Base-by-base conservation (phyloP, 2,113 vertebrate genomes). In the Pomatorhinus ruficollis region DNA sequence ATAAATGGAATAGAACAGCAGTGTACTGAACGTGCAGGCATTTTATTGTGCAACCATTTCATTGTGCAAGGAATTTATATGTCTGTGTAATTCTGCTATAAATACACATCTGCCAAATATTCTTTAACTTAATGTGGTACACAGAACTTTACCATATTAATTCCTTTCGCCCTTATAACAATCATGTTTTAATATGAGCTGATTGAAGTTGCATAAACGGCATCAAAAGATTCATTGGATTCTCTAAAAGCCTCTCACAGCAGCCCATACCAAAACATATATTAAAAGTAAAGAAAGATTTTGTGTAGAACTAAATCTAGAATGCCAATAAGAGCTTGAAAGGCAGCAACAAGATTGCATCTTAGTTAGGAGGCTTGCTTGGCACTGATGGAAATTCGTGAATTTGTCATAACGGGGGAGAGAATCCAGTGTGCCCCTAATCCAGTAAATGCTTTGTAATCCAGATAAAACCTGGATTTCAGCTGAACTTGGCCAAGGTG, bases 221-320 rank as follows among this genome's bases (percentile, higher is more conserved):
- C 60, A 95, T 57, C 71, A 90, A 89, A 97, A 97, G 93, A 98
- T 97, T 97, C 93, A 97, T 91, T 93, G 82, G 74, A 42, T 93
- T 91, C 87, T 89, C 97, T 97, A 98, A 98, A 97, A 98, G 97
- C 86, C 97, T 98, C 89, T 98, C 96, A 95, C 82, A 97, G 78
- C 90, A 90, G 96, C 69, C 59, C 89, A 77, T 79, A 78, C 23
- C 93, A 83, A 93, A 90, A 90, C 9, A 18, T 95, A 42, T 95
- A 97, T 97, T 97, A 96, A 97, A 98, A 97, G 90, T 93, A 94
- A 76, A 64, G 35, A 33, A 95, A 95, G 52, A 83, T 96, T 97
- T 95, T 93, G 40, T 86, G 42, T 94, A 94, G 95, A 83, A 93
- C 69, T 97, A 97, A 97, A 97, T 98, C 94, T 90, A 37, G 59